Base-by-base conservation (phyloP, 2,797 vertebrate species). In the Cephalopachus bancanus region DNA sequence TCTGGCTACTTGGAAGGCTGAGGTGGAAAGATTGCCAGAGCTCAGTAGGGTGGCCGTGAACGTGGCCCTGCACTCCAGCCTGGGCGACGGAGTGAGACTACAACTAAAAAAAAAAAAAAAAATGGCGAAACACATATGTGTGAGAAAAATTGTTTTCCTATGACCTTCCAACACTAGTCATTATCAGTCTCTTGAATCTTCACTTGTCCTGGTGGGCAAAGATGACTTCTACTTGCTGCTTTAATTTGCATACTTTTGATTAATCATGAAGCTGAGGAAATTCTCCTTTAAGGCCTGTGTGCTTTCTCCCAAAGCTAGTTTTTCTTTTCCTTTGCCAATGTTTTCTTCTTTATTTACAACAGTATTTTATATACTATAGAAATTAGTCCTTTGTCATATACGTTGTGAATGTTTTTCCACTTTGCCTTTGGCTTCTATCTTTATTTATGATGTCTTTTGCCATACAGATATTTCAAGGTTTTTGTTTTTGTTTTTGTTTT, bases 161-260 rank as follows among this genome's bases (percentile, higher is more conserved):
- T 69, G 33, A 87, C 91, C 59, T 83, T 33, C 20, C 89, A 89
- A 69, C 71, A 81, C n/a, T 84, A 79, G 5, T 51, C 9, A 64
- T 93, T 92, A 93, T 85, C 59, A 83, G 33, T 93, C n/a, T 95
- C 44, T 95, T 87, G 20, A 88, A 92, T 95, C 22, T 93, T 96
- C 81, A 75, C 62, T 96, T 92, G 74, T 84, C 67, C 75, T 94
- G 51, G 78, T 60, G 57, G 71, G 20, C 95, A 65, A 87, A 96
- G 96, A 95, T 93, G 78, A 85, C 59, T 85, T 72, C 67, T 95
- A 96, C 92, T 91, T 96, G 69, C 65, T 95, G 55, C 37, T 85
- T 96, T 92, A 84, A 96, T 96, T 96, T 90, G 37, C 67, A 92
- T 92, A 92, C 83, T 93, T 93, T 94, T 96, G 5, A 89, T 92